Evolutionary conservation across 53 echinoderm and acorn worm genomes (phyloP).

Genomic region (Patiria pectinifera): DNA sequence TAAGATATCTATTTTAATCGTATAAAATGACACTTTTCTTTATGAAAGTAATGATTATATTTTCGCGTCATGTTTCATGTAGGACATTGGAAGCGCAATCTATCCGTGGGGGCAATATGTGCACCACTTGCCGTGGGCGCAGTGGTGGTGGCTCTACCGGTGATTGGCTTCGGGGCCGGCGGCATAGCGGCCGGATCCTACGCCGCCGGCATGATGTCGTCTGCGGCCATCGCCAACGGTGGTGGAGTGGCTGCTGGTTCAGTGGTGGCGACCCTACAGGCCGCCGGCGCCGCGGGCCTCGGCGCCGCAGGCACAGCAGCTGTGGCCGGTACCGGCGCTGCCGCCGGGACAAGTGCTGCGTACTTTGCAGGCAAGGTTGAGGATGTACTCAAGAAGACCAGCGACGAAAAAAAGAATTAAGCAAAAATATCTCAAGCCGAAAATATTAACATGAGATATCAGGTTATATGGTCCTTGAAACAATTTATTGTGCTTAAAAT

Average conservation of each 20-base stretch:
- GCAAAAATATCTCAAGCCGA: too few species aligned
- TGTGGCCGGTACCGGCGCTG: neutral
- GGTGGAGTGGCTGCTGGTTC: neutral
- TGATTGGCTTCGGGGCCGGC: neutral
- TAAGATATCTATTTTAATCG: too few species aligned
- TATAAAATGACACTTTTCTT: too few species aligned
- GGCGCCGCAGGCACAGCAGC: neutral
- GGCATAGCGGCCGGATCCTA: slow-evolving; percentile 24
- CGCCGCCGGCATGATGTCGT: slow-evolving; percentile 17
- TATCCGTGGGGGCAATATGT: neutral
- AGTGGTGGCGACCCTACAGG: neutral
- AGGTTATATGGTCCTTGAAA: too few species aligned
- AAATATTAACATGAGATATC: too few species aligned
- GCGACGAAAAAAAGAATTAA: neutral
- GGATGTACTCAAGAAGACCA: neutral
- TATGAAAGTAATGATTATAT: too few species aligned
- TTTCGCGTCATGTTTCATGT: neutral
- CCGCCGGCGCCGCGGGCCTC: slow-evolving; percentile 2
- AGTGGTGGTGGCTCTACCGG: slow-evolving; percentile 1
- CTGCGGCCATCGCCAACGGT: neutral
- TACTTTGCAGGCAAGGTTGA: neutral
- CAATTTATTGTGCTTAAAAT: too few species aligned
- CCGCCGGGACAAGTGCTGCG: neutral
- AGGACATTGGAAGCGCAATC: slow-evolving; percentile 24
- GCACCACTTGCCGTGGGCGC: neutral